A percentile compares a stretch with the other conserved stretches of the same genome.
Conservation (phyloP, 2,888 invertebrate genomes). For the Laothoe populi region DNA sequence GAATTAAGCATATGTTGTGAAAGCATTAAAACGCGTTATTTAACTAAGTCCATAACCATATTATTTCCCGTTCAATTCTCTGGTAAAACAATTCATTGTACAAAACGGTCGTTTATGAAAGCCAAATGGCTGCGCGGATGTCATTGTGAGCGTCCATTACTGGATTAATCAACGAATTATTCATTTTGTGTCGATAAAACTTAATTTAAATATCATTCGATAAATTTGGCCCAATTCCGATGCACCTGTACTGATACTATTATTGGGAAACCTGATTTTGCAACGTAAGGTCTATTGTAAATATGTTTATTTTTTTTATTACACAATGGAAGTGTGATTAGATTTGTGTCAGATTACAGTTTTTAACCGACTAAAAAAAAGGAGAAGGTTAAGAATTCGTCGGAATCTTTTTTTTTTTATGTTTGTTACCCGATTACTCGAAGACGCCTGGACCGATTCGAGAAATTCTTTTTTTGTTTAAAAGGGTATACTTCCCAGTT, state of each 20-base stretch:
- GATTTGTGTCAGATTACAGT: too few species aligned
- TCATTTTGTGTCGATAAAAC: constrained; percentile 12
- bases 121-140: neutral
- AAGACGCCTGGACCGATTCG: too few species aligned
- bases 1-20: too few species aligned
- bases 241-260: neutral
- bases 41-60: constrained; percentile 4
- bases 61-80: neutral
- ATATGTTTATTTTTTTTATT: too few species aligned
- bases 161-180: constrained; percentile 22
- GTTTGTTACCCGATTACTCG: too few species aligned
- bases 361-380: too few species aligned
- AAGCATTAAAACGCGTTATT: neutral
- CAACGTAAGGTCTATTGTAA: neutral
- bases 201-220: constrained; percentile 6
- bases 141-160: constrained; percentile 6
- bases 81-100: neutral
- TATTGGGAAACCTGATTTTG: neutral
- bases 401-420: too few species aligned
- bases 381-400: too few species aligned
- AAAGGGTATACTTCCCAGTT: too few species aligned
- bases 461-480: too few species aligned
- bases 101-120: constrained; percentile 12
- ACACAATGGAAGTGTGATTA: too few species aligned
- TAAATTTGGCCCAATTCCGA: neutral